Evolutionary conservation across 1,140 invertebrate genomes (phyloP), one percentile per base, ranked within the genome.

Genomic region (Trichomalopsis sarcophagae): DNA sequence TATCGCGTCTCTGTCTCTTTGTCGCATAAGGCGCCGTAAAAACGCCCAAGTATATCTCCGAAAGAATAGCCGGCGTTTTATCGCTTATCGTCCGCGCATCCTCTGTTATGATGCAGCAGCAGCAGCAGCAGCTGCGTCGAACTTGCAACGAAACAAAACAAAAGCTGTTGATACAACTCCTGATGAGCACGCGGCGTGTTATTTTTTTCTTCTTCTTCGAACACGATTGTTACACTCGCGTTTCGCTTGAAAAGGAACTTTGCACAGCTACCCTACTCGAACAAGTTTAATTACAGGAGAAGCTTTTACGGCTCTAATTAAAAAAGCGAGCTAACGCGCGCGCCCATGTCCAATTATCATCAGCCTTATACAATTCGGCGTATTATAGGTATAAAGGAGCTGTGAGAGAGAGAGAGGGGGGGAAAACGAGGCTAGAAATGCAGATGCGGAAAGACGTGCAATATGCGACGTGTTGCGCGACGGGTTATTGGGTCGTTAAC

Each of bases 401-500:
- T 27, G 13, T 21, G 17, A 55, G 50, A 55, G 14, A 55, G 50
- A 17, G 50, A 4, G 50, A 5, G 50, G n/a, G 17, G 7, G 17
- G n/a, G 55, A 62, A 62, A 62, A 62, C 55, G 55, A n/a, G 55
- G 55, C 55, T 62, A 62, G 55, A 62, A 62, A 62, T 62, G 55
- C 21, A 62, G 55, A 62, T 62, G 21, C 55, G 21, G 17, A 62
- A 21, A 62, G 55, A 62, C 55, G 17, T 62, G 55, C 55, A 62
- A 62, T 62, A 62, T 62, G 55, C 55, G 55, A 62, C 55, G 55
- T 62, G 55, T 62, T 62, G 55, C 55, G 17, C 55, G 55, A 21
- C 55, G 55, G 55, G 55, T 62, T 62, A 62, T 62, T 62, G 55
- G 55, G 55, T n/a, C 21, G 55, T 62, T n/a, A 62, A 62, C 50